Evolutionary conservation across 2,888 invertebrate species (phyloP).

Genomic region (Kuschelorhynchus macadamiae): DNA sequence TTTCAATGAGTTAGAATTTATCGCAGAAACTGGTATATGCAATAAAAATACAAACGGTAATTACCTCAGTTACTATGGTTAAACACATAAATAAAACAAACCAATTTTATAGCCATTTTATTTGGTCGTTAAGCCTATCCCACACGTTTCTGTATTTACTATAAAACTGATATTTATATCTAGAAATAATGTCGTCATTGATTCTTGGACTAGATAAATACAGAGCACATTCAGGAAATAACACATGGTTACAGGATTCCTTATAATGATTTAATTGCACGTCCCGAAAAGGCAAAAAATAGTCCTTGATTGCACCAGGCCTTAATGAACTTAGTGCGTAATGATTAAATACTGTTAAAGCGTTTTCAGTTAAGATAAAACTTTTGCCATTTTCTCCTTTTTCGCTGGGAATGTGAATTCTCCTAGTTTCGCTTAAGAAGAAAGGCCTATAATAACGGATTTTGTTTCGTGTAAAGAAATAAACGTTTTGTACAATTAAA

Average conservation of each 20-base stretch:
- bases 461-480: slow-evolving; percentile 61
- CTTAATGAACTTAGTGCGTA: slow-evolving; percentile 77
- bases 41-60: too few species aligned
- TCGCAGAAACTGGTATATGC: too few species aligned
- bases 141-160: slow-evolving; percentile 46
- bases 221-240: slow-evolving; percentile 64
- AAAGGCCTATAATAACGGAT: slow-evolving; percentile 46
- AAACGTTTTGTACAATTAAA: slow-evolving; percentile 77
- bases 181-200: slow-evolving; percentile 58
- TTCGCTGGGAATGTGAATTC: slow-evolving; percentile 69
- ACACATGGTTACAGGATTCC: slow-evolving; percentile 63
- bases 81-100: too few species aligned
- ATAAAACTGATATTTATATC: slow-evolving; percentile 57
- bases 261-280: slow-evolving; percentile 81
- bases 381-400: slow-evolving; percentile 80
- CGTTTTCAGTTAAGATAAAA: slow-evolving; percentile 76
- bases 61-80: too few species aligned
- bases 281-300: slow-evolving; percentile 73
- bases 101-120: slow-evolving; percentile 12
- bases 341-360: slow-evolving; percentile 82
- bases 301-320: slow-evolving; percentile 70
- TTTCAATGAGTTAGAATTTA: too few species aligned
- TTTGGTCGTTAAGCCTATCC: slow-evolving; percentile 25
- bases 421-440: slow-evolving; percentile 55
- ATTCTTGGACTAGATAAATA: slow-evolving; percentile 61